Evolutionary conservation across 2,797 vertebrate species (phyloP), one percentile per base, ranked within the genome.

Genomic region (Bradypus variegatus): DNA sequence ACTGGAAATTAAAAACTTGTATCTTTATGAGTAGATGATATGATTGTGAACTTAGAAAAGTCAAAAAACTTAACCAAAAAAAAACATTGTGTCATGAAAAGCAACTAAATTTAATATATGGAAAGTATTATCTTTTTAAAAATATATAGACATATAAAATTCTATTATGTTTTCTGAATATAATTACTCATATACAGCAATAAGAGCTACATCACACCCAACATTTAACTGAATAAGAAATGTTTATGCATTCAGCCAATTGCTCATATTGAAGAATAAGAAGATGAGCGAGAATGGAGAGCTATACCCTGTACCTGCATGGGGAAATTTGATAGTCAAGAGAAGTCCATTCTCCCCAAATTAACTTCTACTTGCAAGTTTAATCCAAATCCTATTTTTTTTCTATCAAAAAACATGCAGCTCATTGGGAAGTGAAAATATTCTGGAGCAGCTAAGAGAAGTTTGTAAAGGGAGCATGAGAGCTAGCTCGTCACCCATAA

Each of bases 1-100:
- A 25, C 25, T 65, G 64, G 65, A 72, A 77, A 72, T 84, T 65
- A 55, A 90, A 88, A 91, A 48, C 16, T 67, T 72, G 73, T 33
- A 19, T 86, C 76, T 38, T 77, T 41, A 31, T 48, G 11, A 86
- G n/a, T 48, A 80, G 25, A 62, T 7, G 38, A 12, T 72, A 41
- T 5, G 31, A 33, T 48, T 72, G 13, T 38, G 38, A 86, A 67
- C 41, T 85, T 91, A 81, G 33, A 76, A 72, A 41, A 8, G 8
- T 64, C 31, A 27, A 72, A 65, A 90, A 72, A 10, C 8, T n/a
- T 62, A 48, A 72, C n/a, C 69, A 75, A 84, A 78, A 73, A 36
- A 50, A 41, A 72, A 72, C 31, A 50, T 18, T 15, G 36, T 85
- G n/a, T 90, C 87, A 45, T 9, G 33, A 72, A 83, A 88, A 84